phyloP scores from a whole-genome alignment of 2,888 invertebrate species.

The Nomada ruficornis region DNA sequence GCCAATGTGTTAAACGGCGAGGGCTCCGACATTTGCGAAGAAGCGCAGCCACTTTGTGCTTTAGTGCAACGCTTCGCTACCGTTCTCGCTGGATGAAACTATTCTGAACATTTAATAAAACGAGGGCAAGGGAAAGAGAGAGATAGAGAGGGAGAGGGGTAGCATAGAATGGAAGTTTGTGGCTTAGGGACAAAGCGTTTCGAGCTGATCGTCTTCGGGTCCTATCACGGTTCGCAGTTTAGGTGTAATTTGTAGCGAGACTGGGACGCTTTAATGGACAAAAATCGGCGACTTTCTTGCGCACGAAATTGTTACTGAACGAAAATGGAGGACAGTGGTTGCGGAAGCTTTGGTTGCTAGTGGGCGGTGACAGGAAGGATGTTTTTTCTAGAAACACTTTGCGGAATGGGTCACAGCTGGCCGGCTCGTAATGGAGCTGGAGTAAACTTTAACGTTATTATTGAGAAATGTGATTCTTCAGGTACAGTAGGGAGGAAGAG shows the following conservation, averaged over 20 bases:
- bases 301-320: neutral
- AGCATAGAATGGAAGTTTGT: neutral
- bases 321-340: constrained; percentile 3
- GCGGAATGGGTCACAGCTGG: neutral
- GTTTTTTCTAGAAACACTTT: constrained; percentile 23
- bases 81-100: neutral
- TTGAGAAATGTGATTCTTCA: too few species aligned
- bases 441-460: neutral
- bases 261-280: constrained; percentile 27
- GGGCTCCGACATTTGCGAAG: constrained; percentile 12
- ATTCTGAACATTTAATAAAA: neutral
- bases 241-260: constrained; percentile 8
- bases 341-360: neutral
- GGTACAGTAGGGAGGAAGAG: too few species aligned
- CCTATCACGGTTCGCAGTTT: neutral
- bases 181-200: neutral
- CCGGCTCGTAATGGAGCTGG: neutral
- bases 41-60: neutral
- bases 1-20: neutral
- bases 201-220: constrained; percentile 6
- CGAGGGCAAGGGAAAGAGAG: too few species aligned
- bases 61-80: neutral
- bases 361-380: neutral
- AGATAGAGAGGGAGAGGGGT: too few species aligned
- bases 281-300: constrained; percentile 23